Evolutionary conservation across 2,113 vertebrate species (phyloP).

Genomic region (Rhabdomys dilectus): DNA sequence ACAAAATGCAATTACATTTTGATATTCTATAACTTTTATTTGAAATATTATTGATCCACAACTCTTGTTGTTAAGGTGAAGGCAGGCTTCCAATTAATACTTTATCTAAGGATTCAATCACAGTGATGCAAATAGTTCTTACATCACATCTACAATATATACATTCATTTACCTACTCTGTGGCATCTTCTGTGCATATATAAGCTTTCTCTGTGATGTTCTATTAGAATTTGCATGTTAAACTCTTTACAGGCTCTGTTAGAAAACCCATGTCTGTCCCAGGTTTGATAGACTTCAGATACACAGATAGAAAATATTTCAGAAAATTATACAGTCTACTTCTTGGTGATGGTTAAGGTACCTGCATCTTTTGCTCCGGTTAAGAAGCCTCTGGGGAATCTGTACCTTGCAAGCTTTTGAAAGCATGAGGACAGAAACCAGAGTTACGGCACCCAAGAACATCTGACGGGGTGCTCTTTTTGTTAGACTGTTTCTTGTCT

Average conservation of each 20-base stretch:
- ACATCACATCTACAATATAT: neutral
- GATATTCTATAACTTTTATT: neutral
- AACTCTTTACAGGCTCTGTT: neutral
- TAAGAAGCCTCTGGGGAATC: neutral
- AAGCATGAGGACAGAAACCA: neutral
- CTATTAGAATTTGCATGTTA: neutral
- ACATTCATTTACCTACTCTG: neutral
- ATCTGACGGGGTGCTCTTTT: neutral
- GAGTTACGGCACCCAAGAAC: neutral
- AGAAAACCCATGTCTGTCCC: neutral
- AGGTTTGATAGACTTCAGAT: conserved; percentile 10
- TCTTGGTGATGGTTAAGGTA: neutral
- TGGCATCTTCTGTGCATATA: neutral
- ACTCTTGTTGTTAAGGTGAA: neutral
- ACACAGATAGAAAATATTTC: neutral
- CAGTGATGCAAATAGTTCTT: neutral
- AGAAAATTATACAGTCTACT: neutral
- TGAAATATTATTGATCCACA: neutral
- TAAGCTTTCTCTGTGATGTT: neutral
- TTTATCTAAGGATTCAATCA: neutral
- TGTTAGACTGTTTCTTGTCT: conserved; percentile 4
- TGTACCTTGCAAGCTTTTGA: neutral
- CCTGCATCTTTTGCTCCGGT: rapidly evolving
- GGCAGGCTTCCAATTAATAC: neutral
- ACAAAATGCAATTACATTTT: neutral